phyloP scores from a whole-genome alignment of 2,888 invertebrate genomes.

The Rhagium mordax region DNA sequence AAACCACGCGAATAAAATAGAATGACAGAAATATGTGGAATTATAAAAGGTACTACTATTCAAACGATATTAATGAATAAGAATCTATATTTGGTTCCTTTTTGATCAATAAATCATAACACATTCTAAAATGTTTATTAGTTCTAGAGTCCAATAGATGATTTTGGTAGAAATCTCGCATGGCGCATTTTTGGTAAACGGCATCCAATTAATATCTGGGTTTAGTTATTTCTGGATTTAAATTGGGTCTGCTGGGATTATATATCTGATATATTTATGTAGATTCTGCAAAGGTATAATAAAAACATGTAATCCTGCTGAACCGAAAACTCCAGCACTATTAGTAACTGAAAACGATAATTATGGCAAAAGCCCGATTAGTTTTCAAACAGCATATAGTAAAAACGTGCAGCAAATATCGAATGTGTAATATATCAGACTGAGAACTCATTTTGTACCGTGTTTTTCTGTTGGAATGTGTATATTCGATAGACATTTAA shows the following conservation, averaged over 20 bases:
- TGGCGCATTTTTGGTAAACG: background rate
- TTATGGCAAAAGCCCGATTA: slow-evolving; percentile 24
- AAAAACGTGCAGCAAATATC: slow-evolving; percentile 33
- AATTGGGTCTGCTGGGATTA: no score
- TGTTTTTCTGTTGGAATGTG: slow-evolving; percentile 50
- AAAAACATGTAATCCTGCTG: background rate
- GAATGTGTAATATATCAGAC: slow-evolving; percentile 50
- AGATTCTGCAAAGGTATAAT: background rate
- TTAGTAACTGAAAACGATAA: slow-evolving; percentile 17
- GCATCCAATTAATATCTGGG: no score
- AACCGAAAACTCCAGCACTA: background rate
- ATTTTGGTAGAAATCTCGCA: background rate
- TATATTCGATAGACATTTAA: slow-evolving; percentile 57
- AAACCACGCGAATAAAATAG: no score
- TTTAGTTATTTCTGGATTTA: no score
- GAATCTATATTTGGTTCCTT: background rate
- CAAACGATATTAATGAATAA: background rate
- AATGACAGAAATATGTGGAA: no score
- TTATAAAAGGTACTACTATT: no score
- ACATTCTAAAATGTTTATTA: background rate
- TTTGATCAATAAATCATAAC: background rate
- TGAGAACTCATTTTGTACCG: slow-evolving; percentile 52
- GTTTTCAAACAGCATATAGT: slow-evolving; percentile 20
- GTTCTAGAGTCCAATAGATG: background rate
- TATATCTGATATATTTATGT: no score